Conservation (phyloP, 2,797 vertebrate genomes). For the Sebastes matsubarae region DNA sequence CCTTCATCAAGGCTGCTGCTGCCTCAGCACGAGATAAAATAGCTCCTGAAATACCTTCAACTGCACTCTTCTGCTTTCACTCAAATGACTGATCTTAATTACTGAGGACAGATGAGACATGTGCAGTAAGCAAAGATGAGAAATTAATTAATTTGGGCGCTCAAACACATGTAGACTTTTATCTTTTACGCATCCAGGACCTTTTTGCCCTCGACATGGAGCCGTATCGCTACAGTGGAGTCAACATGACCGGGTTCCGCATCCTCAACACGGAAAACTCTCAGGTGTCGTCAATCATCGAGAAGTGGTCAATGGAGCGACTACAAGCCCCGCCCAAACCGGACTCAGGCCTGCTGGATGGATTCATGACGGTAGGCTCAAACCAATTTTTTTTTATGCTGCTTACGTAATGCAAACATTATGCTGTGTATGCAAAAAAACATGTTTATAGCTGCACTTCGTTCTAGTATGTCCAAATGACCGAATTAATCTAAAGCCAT, state of each 20-base stretch:
- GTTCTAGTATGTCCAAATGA: not conserved
- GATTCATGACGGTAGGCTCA: constrained; percentile 95
- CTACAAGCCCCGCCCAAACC: constrained; percentile 96
- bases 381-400: not conserved
- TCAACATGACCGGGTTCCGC: constrained; percentile 98
- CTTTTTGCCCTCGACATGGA: constrained; percentile 97
- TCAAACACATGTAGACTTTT: not conserved
- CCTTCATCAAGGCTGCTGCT: constrained; percentile 65
- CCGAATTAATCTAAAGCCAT: constrained; percentile 17
- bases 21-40: constrained; percentile 61
- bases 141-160: not conserved
- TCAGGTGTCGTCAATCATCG: constrained; percentile 96
- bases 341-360: constrained; percentile 97
- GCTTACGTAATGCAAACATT: constrained; percentile 9
- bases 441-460: not conserved
- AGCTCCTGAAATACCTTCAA: constrained; percentile 52
- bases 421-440: constrained; percentile 31
- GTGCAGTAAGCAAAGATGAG: not conserved
- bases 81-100: constrained; percentile 28
- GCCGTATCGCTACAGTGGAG: constrained; percentile 95
- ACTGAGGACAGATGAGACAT: not conserved
- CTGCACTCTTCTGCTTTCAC: constrained; percentile 14
- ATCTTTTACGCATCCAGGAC: constrained; percentile 81
- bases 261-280: constrained; percentile 96
- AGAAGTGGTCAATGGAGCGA: constrained; percentile 99